phyloP scores from a whole-genome alignment of 2,113 vertebrate genomes.

The Protobothrops flavoviridis region DNA sequence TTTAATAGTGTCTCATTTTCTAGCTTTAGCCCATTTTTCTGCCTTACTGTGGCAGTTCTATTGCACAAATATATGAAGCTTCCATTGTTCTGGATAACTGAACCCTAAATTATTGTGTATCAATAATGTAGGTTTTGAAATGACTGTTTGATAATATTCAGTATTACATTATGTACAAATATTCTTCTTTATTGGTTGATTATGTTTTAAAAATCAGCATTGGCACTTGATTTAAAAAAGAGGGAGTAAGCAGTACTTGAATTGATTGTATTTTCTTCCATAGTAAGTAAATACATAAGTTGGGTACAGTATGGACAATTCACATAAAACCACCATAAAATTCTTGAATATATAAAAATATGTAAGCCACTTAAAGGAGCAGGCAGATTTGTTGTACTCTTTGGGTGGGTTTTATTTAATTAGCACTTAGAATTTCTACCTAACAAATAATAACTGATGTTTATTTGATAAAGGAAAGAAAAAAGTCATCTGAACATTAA shows the following conservation, averaged over 20 bases:
- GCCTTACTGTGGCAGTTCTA: not conserved
- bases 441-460: not conserved
- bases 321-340: not conserved
- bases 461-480: not conserved
- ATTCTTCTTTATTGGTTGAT: too few relatives aligned
- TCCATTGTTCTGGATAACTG: not conserved
- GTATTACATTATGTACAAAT: constrained; percentile 14
- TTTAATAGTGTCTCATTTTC: not conserved
- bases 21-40: not conserved
- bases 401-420: not conserved
- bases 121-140: not conserved
- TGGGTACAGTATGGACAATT: not conserved
- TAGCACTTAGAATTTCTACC: not conserved
- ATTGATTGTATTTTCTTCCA: not conserved
- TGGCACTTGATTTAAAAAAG: not conserved
- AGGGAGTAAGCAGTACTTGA: not conserved
- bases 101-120: not conserved
- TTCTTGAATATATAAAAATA: not conserved
- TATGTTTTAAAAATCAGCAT: not conserved
- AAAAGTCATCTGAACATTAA: too few relatives aligned
- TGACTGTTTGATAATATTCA: not conserved
- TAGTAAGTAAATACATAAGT: not conserved
- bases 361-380: not conserved
- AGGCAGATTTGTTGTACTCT: not conserved
- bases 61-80: not conserved